Evolutionary conservation across 1,140 invertebrate species (phyloP).

Genomic region (Ceratina australensis): DNA sequence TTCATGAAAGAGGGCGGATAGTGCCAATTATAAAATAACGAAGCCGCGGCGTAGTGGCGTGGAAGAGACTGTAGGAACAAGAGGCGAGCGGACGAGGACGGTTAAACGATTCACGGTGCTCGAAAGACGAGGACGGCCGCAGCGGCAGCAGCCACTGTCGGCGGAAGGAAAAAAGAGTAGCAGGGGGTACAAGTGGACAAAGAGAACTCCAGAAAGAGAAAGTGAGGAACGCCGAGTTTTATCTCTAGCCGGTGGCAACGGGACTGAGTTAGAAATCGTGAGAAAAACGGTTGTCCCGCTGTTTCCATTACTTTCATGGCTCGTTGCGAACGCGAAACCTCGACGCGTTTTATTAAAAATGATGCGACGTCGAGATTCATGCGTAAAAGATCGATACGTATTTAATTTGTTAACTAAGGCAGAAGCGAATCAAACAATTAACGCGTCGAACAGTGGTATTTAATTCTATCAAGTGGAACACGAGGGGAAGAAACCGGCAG

Average conservation of each 20-base stretch:
- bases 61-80: conserved; percentile 39
- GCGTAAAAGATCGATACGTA: too few relatives aligned
- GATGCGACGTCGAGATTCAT: too few relatives aligned
- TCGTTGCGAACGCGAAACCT: too few relatives aligned
- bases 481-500: background rate
- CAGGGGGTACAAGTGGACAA: background rate
- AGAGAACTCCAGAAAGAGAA: conserved; percentile 10
- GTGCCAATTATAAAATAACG: conserved; percentile 76
- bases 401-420: too few relatives aligned
- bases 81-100: background rate
- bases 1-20: conserved; percentile 72
- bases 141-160: too few relatives aligned
- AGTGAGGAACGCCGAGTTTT: background rate
- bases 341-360: too few relatives aligned
- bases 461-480: background rate
- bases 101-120: background rate
- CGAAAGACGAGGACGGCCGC: background rate
- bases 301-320: too few relatives aligned
- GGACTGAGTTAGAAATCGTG: background rate
- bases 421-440: too few relatives aligned
- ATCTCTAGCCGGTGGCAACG: background rate
- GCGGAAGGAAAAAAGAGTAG: background rate
- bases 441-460: background rate
- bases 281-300: background rate
- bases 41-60: conserved; percentile 55